phyloP scores from a whole-genome alignment of 2,797 vertebrate species.

The Gorsachius magnificus region DNA sequence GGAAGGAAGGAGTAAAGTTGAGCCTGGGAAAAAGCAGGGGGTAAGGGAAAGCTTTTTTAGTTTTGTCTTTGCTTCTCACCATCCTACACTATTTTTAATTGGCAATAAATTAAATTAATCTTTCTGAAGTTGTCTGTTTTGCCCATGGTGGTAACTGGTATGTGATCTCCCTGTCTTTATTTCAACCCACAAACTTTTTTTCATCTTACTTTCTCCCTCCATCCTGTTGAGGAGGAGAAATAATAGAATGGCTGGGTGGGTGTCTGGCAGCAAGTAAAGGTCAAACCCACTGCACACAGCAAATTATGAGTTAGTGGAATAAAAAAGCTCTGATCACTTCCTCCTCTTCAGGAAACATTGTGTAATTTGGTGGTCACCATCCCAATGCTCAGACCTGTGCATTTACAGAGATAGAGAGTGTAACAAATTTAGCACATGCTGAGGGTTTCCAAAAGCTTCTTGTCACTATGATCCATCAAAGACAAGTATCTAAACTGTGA shows the following conservation, averaged over 20 bases:
- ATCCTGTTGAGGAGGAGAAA: neutral
- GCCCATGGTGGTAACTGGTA: neutral
- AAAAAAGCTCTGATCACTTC: neutral
- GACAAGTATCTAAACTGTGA: neutral
- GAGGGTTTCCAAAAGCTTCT: neutral
- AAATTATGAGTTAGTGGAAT: neutral
- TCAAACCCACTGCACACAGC: neutral
- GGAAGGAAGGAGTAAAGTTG: neutral
- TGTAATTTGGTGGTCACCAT: neutral
- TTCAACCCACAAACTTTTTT: neutral
- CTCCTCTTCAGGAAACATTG: neutral
- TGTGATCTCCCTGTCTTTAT: neutral
- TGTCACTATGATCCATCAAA: neutral
- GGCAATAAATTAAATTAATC: neutral
- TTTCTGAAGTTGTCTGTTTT: neutral
- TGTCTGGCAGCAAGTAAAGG: neutral
- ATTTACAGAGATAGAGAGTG: neutral
- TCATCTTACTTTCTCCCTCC: neutral
- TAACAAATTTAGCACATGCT: neutral
- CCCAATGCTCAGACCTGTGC: neutral
- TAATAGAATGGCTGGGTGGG: neutral
- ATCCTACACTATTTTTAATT: neutral
- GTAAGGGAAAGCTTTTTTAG: neutral
- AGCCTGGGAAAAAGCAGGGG: neutral
- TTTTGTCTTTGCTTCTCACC: neutral